Evolutionary conservation across 2,888 invertebrate genomes (phyloP).

Genomic region (Hypselothyrea guttata): DNA sequence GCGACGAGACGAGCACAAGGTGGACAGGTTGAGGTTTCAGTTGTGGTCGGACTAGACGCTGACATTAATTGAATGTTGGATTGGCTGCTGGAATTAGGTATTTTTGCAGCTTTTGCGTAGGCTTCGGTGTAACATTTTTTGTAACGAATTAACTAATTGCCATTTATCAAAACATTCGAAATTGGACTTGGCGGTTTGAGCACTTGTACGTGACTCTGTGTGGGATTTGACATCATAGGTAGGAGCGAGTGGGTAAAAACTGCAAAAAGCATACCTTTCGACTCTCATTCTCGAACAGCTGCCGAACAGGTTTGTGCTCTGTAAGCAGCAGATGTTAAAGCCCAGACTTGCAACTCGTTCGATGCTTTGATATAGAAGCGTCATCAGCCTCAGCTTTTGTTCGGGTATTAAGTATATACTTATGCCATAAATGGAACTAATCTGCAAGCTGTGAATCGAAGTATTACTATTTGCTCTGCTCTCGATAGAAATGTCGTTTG

Average conservation of each 20-base stretch:
- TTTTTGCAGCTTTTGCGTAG: constrained; percentile 23
- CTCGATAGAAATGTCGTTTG: too few species aligned
- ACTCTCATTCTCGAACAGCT: constrained; percentile 37
- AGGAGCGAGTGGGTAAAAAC: constrained; percentile 59
- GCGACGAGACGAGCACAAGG: constrained; percentile 40
- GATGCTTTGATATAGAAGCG: constrained; percentile 1
- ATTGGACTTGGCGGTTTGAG: constrained; percentile 26
- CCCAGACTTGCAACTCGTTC: not conserved
- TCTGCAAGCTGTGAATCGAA: not conserved
- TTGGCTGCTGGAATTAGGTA: constrained; percentile 26
- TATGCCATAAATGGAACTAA: not conserved
- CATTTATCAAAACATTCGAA: constrained; percentile 32
- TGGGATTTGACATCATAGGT: constrained; percentile 38
- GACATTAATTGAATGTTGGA: constrained; percentile 31
- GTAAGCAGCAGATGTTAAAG: constrained; percentile 53
- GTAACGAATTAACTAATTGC: constrained; percentile 47
- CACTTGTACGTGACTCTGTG: constrained; percentile 35
- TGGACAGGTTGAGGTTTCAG: constrained; percentile 55
- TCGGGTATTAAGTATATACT: not conserved
- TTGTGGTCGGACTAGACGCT: constrained; percentile 18
- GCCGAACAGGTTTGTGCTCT: constrained; percentile 59
- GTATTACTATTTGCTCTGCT: not conserved
- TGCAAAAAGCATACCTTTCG: constrained; percentile 46
- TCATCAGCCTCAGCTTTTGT: not conserved
- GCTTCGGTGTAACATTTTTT: constrained; percentile 21